These are phyloP conservation scores for Orbicella faveolata DNA, from an alignment of 64 coral and sea anemone genomes.

Conservation along the genomic window DNA sequence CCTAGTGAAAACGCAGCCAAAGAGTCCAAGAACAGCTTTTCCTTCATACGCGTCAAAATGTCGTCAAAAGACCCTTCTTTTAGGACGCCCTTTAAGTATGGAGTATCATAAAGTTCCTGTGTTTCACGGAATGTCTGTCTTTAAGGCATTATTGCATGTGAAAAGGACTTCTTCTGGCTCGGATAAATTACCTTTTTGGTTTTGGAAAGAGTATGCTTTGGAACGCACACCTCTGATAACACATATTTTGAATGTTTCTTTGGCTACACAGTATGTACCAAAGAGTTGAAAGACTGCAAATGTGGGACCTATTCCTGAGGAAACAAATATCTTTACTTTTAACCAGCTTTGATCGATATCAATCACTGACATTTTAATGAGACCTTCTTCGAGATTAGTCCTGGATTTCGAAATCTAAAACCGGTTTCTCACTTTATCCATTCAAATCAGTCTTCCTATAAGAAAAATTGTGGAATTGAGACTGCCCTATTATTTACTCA, in stretches of 20 bases:
- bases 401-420: conserved; percentile 31
- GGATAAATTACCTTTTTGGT: neutral
- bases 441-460: neutral
- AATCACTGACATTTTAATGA: conserved; percentile 41
- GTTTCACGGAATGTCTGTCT: too few species aligned
- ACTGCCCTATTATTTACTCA: conserved; percentile 30
- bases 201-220: conserved; percentile 15
- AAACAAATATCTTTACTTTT: conserved; percentile 9
- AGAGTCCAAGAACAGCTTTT: too few species aligned
- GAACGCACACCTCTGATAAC: conserved; percentile 40
- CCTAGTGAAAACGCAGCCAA: too few species aligned
- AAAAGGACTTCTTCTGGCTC: too few species aligned
- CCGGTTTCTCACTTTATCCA: conserved; percentile 16
- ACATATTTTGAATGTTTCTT: conserved; percentile 37
- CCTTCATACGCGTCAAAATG: too few species aligned
- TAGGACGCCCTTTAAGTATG: too few species aligned
- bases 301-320: conserved; percentile 26
- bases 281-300: conserved; percentile 30
- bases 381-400: conserved; percentile 33
- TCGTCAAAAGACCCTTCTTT: too few species aligned
- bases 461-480: conserved; percentile 10
- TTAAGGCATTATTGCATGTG: too few species aligned
- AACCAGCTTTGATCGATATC: conserved; percentile 48
- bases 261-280: conserved; percentile 10
- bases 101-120: too few species aligned